phyloP scores from a whole-genome alignment of 2,797 vertebrate species.

The Carapus acus region DNA sequence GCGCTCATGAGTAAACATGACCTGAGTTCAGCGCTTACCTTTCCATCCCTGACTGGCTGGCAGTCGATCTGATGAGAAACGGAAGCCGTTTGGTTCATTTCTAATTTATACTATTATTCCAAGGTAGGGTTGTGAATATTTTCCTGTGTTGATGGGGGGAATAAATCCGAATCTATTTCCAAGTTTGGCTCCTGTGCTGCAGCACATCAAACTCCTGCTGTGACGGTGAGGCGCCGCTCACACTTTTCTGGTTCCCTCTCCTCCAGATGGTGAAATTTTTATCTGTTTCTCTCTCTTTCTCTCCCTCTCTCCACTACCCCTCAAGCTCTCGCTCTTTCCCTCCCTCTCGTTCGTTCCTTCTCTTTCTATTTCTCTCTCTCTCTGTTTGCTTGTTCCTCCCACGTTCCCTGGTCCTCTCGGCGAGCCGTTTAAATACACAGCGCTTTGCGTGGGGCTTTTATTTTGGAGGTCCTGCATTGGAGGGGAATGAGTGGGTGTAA shows the following conservation, averaged over 20 bases:
- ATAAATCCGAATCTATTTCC: no score
- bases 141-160: no score
- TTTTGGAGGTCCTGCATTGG: background rate
- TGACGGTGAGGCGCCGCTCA: background rate
- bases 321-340: constrained; percentile 8
- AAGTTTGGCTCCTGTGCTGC: no score
- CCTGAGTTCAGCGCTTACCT: constrained; percentile 42
- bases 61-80: constrained; percentile 68
- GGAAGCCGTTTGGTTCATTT: constrained; percentile 67
- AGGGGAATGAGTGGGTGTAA: background rate
- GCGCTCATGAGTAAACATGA: no score
- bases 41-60: constrained; percentile 51
- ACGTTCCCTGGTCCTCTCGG: background rate
- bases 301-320: constrained; percentile 9
- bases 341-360: background rate
- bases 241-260: constrained; percentile 25
- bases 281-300: background rate
- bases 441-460: background rate
- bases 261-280: background rate
- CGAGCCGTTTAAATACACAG: no score
- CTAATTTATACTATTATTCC: no score
- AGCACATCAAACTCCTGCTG: constrained; percentile 12
- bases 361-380: no score
- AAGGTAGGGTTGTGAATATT: no score
- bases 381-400: constrained; percentile 8